A percentile compares a stretch with the other conserved stretches of the same genome.
phyloP scores from a whole-genome alignment of 2,888 invertebrate species.

The Drosophila nr. fundita region DNA sequence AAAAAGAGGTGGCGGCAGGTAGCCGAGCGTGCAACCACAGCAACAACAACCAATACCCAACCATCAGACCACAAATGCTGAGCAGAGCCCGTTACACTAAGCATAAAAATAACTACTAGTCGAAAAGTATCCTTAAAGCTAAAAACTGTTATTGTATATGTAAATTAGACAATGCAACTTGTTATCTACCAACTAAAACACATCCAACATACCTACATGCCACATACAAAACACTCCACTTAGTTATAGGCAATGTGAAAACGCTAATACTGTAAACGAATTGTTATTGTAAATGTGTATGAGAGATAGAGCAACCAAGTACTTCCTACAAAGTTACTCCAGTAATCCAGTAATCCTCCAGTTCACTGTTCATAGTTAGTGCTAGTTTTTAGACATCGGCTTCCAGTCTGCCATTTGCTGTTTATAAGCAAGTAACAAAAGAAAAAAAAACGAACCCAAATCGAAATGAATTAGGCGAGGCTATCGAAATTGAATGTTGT shows the following conservation, averaged over 20 bases:
- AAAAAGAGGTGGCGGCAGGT: slow-evolving; percentile 3
- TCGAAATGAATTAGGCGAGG: slow-evolving; percentile 38
- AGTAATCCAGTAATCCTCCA: slow-evolving; percentile 39
- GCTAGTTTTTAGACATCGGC: slow-evolving; percentile 45
- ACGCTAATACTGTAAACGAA: slow-evolving; percentile 43
- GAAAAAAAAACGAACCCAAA: slow-evolving; percentile 8
- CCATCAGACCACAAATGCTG: slow-evolving; percentile 22
- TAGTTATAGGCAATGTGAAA: slow-evolving; percentile 60
- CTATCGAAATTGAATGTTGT: slow-evolving; percentile 72
- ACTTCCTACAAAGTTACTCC: slow-evolving; percentile 53
- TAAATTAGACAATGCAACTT: slow-evolving; percentile 75
- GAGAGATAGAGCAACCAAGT: slow-evolving; percentile 51
- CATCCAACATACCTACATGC: slow-evolving; percentile 31
- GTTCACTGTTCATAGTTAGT: slow-evolving; percentile 50
- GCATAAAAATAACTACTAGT: slow-evolving; percentile 41
- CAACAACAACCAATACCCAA: slow-evolving; percentile 63
- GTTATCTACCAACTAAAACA: slow-evolving; percentile 64
- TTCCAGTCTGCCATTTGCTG: slow-evolving; percentile 44
- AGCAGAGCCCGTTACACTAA: slow-evolving; percentile 50
- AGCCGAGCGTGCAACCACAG: slow-evolving; percentile 55
- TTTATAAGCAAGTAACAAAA: slow-evolving; percentile 10
- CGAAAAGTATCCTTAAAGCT: slow-evolving; percentile 41
- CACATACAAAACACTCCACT: slow-evolving; percentile 31
- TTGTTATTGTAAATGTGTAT: slow-evolving; percentile 64
- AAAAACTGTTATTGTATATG: slow-evolving; percentile 74